Evolutionary conservation across 2,797 vertebrate genomes (phyloP), one percentile per base, ranked within the genome.

Genomic region (Phataginus tetradactyla): DNA sequence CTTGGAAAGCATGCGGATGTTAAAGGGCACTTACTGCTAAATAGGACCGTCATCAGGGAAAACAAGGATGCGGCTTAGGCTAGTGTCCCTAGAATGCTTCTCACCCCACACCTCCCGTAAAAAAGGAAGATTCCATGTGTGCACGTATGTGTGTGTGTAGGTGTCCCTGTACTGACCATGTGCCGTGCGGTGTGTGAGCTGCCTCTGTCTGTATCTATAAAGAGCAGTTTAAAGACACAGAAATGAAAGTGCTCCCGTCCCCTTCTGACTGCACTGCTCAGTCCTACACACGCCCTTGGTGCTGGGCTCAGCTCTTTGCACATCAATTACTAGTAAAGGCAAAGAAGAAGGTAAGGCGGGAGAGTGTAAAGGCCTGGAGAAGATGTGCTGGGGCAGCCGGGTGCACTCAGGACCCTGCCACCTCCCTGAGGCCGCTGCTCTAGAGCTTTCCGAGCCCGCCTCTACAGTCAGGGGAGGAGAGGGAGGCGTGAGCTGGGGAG

Each of bases 301-400:
- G 21, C 4, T 42, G n/a, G 5, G 37, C 8, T 23, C 7, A 37
- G 6, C 11, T 10, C 29, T 37, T 34, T 75, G 23, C 23, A 55
- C 34, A 14, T 49, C 32, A 20, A 23, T 11, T 32, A 63, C 14
- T 63, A 15, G 25, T 49, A 49, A 49, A 83, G 15, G 2, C 37
- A 66, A 66, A 49, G 0, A 17, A 49, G 32, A 61, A 63, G 23
- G 8, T 13, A 18, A 4, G 2, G 18, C 14, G 8, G 15, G 34
- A 64, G 37, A 2, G 3, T 13, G 29, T 17, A 25, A n/a, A 68
- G 25, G 14, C 17, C 0, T 1, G 20, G 55, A 4, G 9, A 14
- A 2, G 1, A 17, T 34, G 1, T 59, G 49, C 86, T n/a, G 59
- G 45, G 45, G 45, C 45, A 45, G 45, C 45, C 45, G 10, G 45